Percentiles rank a stretch among this genome's conserved stretches.
phyloP scores from a whole-genome alignment of 2,113 vertebrate genomes.

The Pygoscelis antarcticus region DNA sequence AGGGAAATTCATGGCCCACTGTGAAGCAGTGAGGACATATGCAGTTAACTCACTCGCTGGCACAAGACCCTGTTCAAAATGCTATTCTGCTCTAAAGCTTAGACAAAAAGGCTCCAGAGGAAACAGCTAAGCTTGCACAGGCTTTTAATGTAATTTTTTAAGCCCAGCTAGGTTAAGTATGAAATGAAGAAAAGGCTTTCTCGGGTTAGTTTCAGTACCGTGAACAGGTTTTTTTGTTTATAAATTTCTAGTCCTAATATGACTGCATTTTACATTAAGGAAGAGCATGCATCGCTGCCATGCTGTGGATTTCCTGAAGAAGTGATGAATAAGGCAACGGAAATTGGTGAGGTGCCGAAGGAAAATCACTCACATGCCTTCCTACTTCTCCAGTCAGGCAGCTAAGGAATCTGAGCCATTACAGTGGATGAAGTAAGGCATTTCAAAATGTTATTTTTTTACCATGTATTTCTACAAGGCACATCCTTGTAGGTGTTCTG shows the following conservation, averaged over 20 bases:
- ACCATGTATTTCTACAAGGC: background rate
- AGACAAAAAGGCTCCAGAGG: background rate
- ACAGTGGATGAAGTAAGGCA: background rate
- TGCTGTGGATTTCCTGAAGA: background rate
- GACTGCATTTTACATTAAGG: background rate
- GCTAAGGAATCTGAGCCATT: background rate
- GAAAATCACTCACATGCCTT: background rate
- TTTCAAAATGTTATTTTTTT: background rate
- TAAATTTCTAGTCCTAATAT: background rate
- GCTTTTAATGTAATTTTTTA: background rate
- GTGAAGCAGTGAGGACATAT: background rate
- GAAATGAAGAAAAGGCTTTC: background rate
- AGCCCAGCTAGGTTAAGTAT: background rate
- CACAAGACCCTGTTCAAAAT: background rate
- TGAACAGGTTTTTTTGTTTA: background rate
- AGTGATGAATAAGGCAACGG: background rate
- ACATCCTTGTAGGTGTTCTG: background rate
- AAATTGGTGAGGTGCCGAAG: background rate
- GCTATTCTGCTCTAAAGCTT: background rate
- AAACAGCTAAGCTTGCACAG: background rate
- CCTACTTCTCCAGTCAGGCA: background rate
- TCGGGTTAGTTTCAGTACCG: background rate
- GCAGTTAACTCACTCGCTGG: background rate
- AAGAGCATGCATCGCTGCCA: background rate
- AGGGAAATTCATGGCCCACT: background rate